Conservation (phyloP, 2,888 invertebrate species). For the Amphipyra berbera region DNA sequence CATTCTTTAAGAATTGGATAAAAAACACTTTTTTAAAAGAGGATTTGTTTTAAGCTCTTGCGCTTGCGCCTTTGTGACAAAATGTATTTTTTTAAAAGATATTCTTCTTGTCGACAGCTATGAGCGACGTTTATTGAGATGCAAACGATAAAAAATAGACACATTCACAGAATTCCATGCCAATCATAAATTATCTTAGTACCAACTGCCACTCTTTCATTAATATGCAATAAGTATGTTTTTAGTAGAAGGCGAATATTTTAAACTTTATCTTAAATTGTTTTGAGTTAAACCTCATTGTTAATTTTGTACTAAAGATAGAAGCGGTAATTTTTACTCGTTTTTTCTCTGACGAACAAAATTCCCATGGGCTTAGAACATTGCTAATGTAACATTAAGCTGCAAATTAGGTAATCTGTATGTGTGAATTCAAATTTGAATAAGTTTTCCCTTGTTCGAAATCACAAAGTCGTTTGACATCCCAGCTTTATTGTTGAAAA, state of each 20-base stretch:
- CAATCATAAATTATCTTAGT: conserved; percentile 30
- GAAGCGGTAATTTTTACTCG: conserved; percentile 63
- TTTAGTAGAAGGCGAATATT: conserved; percentile 31
- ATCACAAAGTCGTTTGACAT: conserved; percentile 64
- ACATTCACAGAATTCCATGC: conserved; percentile 20
- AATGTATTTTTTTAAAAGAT: conserved; percentile 39
- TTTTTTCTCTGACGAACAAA: conserved; percentile 62
- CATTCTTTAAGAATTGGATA: conserved; percentile 65
- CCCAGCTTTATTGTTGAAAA: conserved; percentile 67
- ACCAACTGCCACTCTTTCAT: conserved; percentile 36
- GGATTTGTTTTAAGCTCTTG: conserved; percentile 44
- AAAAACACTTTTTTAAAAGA: conserved; percentile 35
- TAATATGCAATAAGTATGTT: conserved; percentile 32
- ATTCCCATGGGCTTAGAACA: conserved; percentile 78
- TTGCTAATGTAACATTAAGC: conserved; percentile 80
- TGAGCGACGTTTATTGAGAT: conserved; percentile 32
- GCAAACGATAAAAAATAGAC: conserved; percentile 42
- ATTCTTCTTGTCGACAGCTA: conserved; percentile 35
- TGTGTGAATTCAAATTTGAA: conserved; percentile 81
- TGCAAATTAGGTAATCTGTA: conserved; percentile 86
- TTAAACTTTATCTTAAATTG: conserved; percentile 65
- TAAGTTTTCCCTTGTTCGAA: conserved; percentile 67
- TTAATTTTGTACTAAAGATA: conserved; percentile 72
- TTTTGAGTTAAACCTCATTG: conserved; percentile 71
- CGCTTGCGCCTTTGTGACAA: conserved; percentile 43